phyloP scores from a whole-genome alignment of 2,113 vertebrate genomes.

The Thalassarche chlororhynchos region DNA sequence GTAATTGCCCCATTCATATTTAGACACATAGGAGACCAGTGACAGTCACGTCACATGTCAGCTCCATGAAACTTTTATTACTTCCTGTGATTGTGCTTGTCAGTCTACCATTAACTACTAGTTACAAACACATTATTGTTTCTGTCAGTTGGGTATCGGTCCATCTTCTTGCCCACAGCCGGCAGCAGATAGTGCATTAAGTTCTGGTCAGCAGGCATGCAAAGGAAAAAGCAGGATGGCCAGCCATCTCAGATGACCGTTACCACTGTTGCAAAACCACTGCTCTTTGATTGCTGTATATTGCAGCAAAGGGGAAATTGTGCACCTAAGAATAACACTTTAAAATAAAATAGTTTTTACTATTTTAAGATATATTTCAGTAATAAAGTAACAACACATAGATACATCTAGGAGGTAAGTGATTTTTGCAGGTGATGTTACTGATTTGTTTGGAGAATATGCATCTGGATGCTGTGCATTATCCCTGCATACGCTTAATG shows the following conservation, averaged over 20 bases:
- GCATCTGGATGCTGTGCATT: neutral
- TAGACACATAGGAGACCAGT: rapidly evolving
- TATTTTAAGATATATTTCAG: neutral
- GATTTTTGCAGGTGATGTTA: neutral
- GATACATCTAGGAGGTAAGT: neutral
- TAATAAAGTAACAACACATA: neutral
- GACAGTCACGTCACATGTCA: neutral
- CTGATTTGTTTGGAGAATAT: neutral
- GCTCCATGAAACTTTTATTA: conserved; percentile 14
- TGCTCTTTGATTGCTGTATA: neutral
- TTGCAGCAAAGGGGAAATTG: neutral
- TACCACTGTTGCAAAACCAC: neutral
- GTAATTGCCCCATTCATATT: rapidly evolving
- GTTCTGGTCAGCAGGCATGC: neutral
- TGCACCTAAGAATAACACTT: neutral
- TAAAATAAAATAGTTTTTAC: neutral
- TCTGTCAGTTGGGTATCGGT: neutral
- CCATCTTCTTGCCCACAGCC: neutral
- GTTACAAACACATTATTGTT: neutral
- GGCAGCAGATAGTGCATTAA: neutral
- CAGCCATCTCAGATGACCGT: rapidly evolving
- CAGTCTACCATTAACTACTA: neutral
- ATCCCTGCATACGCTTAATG: neutral
- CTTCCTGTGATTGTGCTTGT: conserved; percentile 33
- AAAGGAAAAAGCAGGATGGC: neutral